phyloP scores from a whole-genome alignment of 2,888 invertebrate species.

The Anoplius nigerrimus region DNA sequence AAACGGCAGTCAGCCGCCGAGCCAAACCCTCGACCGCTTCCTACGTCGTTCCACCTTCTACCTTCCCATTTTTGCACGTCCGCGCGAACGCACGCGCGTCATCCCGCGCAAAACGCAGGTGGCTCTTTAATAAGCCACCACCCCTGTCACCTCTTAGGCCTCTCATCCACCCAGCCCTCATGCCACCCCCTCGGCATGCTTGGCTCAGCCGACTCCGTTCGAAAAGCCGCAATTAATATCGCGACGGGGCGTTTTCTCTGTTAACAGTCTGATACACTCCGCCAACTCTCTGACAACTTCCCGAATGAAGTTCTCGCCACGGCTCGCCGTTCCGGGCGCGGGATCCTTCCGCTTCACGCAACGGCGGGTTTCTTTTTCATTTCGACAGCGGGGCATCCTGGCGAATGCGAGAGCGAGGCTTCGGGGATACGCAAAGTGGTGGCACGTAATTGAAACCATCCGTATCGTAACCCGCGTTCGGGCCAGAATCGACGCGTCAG shows the following conservation, averaged over 20 bases:
- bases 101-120: slow-evolving; percentile 14
- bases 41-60: not conserved
- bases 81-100: not conserved
- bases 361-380: slow-evolving; percentile 60
- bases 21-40: too few species aligned
- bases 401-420: slow-evolving; percentile 39
- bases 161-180: too few species aligned
- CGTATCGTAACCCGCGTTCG: slow-evolving; percentile 25
- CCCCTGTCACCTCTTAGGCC: too few species aligned
- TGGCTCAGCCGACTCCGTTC: too few species aligned
- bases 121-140: slow-evolving; percentile 6
- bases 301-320: slow-evolving; percentile 31
- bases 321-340: slow-evolving; percentile 39
- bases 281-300: slow-evolving; percentile 35
- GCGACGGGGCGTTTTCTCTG: slow-evolving; percentile 20
- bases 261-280: slow-evolving; percentile 29
- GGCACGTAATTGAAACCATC: slow-evolving; percentile 56
- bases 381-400: slow-evolving; percentile 53
- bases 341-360: slow-evolving; percentile 57
- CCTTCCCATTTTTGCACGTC: not conserved
- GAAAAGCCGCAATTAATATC: slow-evolving; percentile 31
- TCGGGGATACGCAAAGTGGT: slow-evolving; percentile 44
- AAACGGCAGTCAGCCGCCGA: too few species aligned
- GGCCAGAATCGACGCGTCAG: too few species aligned
- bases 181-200: not conserved